These are phyloP conservation scores for Brachyopa scutellaris DNA, from an alignment of 2,888 invertebrate species.

Conservation along the genomic window DNA sequence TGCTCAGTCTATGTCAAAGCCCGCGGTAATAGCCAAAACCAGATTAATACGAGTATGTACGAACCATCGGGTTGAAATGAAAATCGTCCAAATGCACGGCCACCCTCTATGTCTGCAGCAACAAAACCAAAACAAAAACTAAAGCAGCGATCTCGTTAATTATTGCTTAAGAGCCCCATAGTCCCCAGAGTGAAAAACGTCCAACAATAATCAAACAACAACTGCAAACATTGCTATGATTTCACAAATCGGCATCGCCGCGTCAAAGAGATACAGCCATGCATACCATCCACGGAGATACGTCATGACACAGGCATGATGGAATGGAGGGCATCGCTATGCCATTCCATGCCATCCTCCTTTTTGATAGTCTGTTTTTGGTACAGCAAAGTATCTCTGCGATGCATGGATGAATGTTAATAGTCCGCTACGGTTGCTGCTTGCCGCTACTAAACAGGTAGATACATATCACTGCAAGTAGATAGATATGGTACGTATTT, in stretches of 20 bases:
- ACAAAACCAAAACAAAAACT: neutral
- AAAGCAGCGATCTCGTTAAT: conserved; percentile 58
- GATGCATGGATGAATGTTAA: conserved; percentile 56
- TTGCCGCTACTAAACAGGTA: conserved; percentile 45
- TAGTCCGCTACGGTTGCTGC: conserved; percentile 27
- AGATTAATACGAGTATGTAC: conserved; percentile 16
- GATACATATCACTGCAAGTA: conserved; percentile 26
- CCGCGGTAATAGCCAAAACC: conserved; percentile 1
- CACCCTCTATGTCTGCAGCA: neutral
- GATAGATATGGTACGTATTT: conserved; percentile 49
- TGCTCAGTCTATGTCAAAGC: conserved; percentile 14
- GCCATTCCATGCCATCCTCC: conserved; percentile 17
- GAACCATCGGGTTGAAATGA: conserved; percentile 17
- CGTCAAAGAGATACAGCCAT: conserved; percentile 1
- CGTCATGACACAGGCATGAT: conserved; percentile 34
- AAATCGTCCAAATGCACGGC: neutral
- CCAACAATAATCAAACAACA: conserved; percentile 39
- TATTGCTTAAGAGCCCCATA: conserved; percentile 53
- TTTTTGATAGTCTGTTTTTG: conserved; percentile 8
- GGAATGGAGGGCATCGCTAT: conserved; percentile 17
- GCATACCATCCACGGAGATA: too few relatives aligned
- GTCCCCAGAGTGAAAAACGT: conserved; percentile 35
- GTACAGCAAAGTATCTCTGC: conserved; percentile 46
- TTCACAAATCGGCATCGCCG: conserved; percentile 53
- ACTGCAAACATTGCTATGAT: conserved; percentile 49